Conservation (phyloP, 37 sponge, comb jelly and placozoan species). For the Beroe ovata region DNA sequence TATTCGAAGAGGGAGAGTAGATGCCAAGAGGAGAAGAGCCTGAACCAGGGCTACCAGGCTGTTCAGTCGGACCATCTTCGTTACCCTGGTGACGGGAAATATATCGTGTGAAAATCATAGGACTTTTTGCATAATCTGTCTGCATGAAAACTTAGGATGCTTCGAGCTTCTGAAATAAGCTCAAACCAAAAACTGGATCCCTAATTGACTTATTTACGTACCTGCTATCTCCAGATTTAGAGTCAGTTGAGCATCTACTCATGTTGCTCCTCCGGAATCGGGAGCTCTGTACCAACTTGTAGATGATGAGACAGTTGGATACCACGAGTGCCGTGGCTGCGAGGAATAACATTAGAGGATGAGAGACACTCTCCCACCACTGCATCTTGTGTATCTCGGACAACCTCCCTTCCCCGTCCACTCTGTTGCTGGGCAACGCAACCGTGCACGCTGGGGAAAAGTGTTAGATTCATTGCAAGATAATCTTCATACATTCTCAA, state of each 20-base stretch:
- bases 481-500: too few relatives aligned
- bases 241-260: neutral
- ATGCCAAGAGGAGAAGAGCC: constrained; percentile 4
- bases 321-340: neutral
- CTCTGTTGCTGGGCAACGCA: neutral
- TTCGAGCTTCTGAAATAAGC: too few relatives aligned
- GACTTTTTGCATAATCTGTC: too few relatives aligned
- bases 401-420: neutral
- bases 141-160: too few relatives aligned
- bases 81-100: too few relatives aligned
- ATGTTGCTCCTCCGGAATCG: neutral
- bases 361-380: constrained; percentile 34
- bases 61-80: neutral
- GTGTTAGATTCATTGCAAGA: too few relatives aligned
- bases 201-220: neutral
- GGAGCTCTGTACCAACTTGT: neutral
- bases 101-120: too few relatives aligned
- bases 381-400: neutral
- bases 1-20: constrained; percentile 18
- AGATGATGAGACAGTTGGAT: constrained; percentile 9
- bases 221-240: neutral
- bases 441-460: neutral
- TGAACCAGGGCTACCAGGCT: neutral
- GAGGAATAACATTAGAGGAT: neutral
- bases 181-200: too few relatives aligned